These are phyloP conservation scores for Anser brachyrhynchus DNA, from an alignment of 2,113 vertebrate genomes.

Conservation along the genomic window DNA sequence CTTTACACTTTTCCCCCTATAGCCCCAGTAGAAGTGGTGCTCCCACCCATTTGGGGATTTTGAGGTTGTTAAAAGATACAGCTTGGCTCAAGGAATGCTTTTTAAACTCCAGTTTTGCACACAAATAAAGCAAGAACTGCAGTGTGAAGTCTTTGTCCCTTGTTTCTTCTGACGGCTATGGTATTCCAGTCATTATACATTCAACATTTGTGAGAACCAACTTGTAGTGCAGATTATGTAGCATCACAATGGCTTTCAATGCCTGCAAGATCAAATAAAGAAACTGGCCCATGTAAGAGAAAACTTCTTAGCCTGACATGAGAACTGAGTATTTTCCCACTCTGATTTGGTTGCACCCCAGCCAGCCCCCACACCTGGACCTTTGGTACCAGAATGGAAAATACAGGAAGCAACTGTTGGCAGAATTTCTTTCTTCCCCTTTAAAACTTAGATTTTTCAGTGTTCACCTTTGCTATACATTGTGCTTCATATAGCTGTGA, in stretches of 20 bases:
- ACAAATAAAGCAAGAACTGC: not conserved
- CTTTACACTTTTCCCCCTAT: not conserved
- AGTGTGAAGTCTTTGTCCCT: not conserved
- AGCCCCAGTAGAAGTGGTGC: not conserved
- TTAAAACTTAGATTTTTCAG: not conserved
- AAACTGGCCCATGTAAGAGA: not conserved
- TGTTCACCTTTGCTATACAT: not conserved
- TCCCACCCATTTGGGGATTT: not conserved
- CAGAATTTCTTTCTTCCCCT: not conserved
- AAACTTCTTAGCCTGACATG: not conserved
- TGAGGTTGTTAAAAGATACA: not conserved
- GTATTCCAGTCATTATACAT: not conserved
- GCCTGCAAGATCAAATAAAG: not conserved
- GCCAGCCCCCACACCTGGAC: not conserved
- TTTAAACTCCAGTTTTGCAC: not conserved
- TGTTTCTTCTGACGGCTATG: not conserved
- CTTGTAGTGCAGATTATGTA: accelerated
- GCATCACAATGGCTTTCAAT: not conserved
- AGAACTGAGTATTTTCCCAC: not conserved
- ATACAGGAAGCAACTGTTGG: not conserved
- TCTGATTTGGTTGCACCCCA: not conserved
- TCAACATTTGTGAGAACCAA: not conserved
- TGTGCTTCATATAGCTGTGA: not conserved
- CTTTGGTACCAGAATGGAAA: not conserved
- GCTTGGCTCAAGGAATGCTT: not conserved